phyloP scores from a whole-genome alignment of 2,113 vertebrate species.

The Bubo bubo region DNA sequence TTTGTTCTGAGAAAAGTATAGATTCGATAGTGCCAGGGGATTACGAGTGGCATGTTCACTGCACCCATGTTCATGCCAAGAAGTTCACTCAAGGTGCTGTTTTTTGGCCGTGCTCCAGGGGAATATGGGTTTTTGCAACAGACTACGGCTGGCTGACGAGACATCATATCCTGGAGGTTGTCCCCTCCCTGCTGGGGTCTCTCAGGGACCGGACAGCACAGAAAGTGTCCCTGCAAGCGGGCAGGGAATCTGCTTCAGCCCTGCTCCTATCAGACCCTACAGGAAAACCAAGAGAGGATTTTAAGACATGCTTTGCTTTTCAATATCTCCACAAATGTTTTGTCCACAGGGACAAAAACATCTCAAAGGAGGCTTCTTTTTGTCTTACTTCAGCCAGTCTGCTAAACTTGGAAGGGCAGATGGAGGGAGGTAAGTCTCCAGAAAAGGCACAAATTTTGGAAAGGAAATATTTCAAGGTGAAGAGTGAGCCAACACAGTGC shows the following conservation, averaged over 20 bases:
- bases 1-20: background rate
- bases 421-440: background rate
- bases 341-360: background rate
- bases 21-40: accelerated
- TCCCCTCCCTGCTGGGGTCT: background rate
- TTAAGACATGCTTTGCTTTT: background rate
- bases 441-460: background rate
- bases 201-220: background rate
- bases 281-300: background rate
- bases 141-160: accelerated
- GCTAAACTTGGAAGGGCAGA: no score
- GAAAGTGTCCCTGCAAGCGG: background rate
- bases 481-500: background rate
- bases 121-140: background rate
- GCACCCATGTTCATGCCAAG: accelerated
- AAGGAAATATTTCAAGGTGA: background rate
- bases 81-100: background rate
- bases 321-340: background rate
- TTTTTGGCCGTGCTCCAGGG: background rate
- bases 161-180: background rate
- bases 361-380: background rate
- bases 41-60: accelerated
- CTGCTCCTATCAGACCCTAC: background rate
- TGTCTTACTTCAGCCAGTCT: background rate
- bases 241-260: background rate